A percentile compares a stretch with the other conserved stretches of the same genome.
phyloP scores from a whole-genome alignment of 2,888 invertebrate species.

The Noctua janthina region DNA sequence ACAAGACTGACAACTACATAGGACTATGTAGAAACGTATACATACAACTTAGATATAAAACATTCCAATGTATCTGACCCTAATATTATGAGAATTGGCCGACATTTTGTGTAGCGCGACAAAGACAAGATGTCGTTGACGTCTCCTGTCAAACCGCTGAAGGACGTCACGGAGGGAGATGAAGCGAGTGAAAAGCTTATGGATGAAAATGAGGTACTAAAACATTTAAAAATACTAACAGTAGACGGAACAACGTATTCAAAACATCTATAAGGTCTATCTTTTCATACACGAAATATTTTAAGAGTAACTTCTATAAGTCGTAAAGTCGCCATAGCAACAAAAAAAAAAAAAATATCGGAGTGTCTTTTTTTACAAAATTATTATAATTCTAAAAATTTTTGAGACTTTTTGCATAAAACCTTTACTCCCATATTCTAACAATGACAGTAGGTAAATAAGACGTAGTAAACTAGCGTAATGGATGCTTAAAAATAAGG shows the following conservation, averaged over 20 bases:
- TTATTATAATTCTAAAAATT: too few relatives aligned
- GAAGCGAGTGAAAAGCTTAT: conserved; percentile 84
- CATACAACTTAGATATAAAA: conserved; percentile 53
- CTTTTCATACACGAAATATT: too few relatives aligned
- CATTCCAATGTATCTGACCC: conserved; percentile 60
- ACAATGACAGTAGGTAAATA: too few relatives aligned
- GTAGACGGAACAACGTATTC: neutral
- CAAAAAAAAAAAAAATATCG: too few relatives aligned
- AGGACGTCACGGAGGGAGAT: conserved; percentile 77
- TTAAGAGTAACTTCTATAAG: too few relatives aligned
- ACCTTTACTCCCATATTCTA: too few relatives aligned
- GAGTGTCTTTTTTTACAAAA: too few relatives aligned
- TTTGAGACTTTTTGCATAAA: too few relatives aligned
- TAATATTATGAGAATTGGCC: conserved; percentile 58
- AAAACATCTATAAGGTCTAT: too few relatives aligned
- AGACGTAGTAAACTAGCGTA: too few relatives aligned
- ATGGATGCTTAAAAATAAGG: too few relatives aligned
- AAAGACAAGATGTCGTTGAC: conserved; percentile 81
- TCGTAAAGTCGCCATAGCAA: too few relatives aligned
- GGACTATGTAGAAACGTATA: conserved; percentile 66
- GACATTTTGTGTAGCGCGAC: conserved; percentile 72
- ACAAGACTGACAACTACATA: conserved; percentile 68
- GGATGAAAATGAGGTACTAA: conserved; percentile 68
- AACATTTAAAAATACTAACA: neutral
- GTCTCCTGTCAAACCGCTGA: conserved; percentile 73